Conservation (phyloP, 2,113 vertebrate species). For the Otocyon megalotis region DNA sequence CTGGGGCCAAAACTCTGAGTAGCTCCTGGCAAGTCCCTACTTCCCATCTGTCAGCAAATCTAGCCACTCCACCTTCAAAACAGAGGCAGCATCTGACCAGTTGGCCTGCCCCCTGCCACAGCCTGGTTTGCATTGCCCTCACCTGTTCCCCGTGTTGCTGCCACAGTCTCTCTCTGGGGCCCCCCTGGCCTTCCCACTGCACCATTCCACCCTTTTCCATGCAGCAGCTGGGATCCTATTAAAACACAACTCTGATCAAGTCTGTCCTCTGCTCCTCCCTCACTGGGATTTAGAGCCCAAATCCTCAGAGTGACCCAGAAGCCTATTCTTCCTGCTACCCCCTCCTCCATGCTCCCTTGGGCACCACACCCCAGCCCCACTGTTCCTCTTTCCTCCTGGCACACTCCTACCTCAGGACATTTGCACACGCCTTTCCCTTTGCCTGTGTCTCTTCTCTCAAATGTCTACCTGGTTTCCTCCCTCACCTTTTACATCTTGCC, state of each 20-base stretch:
- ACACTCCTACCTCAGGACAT: neutral
- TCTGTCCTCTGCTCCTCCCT: neutral
- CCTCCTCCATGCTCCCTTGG: neutral
- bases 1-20: neutral
- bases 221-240: neutral
- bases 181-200: neutral
- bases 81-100: neutral
- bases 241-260: neutral
- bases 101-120: no score
- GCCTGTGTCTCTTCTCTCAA: neutral
- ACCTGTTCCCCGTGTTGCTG: fast-evolving
- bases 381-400: neutral
- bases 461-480: neutral
- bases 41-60: neutral
- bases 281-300: neutral
- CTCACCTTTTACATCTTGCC: neutral
- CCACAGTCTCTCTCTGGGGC: neutral
- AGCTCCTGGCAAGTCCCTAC: neutral
- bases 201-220: no score
- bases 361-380: no score
- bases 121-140: fast-evolving
- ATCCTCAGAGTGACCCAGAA: neutral
- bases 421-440: neutral
- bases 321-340: neutral
- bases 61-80: no score